phyloP scores from a whole-genome alignment of 2,113 vertebrate genomes.

The Tachysurus fulvidraco region DNA sequence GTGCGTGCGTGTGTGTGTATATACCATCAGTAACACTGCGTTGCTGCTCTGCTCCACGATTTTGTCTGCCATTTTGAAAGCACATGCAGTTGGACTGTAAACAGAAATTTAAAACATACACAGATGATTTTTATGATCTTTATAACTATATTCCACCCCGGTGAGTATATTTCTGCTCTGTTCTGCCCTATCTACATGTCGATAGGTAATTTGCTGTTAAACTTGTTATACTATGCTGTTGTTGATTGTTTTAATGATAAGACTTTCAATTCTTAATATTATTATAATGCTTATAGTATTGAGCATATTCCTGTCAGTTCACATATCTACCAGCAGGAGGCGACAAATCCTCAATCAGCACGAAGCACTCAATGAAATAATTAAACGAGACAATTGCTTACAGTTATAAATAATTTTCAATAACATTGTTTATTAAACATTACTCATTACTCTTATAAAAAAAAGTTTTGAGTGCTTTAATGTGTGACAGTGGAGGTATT shows the following conservation, averaged over 20 bases:
- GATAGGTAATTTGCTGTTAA: not conserved
- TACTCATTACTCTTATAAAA: too few species aligned
- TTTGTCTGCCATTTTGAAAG: slow-evolving; percentile 82
- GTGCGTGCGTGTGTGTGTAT: slow-evolving; percentile 34
- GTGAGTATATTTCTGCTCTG: not conserved
- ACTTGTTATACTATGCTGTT: not conserved
- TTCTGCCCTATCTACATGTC: not conserved
- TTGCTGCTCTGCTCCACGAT: slow-evolving; percentile 82
- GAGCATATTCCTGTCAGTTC: not conserved
- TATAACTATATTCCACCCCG: not conserved
- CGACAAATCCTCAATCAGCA: not conserved
- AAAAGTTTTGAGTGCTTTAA: not conserved
- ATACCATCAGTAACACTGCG: slow-evolving; percentile 84
- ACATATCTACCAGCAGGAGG: not conserved
- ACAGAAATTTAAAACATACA: not conserved
- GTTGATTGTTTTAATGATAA: not conserved
- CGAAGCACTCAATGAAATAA: not conserved
- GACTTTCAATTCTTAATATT: not conserved
- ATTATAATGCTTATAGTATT: too few species aligned
- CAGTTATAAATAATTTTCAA: not conserved
- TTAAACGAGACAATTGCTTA: not conserved
- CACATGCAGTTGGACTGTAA: slow-evolving; percentile 75
- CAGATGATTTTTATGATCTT: not conserved
- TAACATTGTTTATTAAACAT: too few species aligned
- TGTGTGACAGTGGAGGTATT: too few species aligned